Evolutionary conservation across 2,113 vertebrate species (phyloP), one percentile per base, ranked within the genome.

Genomic region (Pimephales promelas): DNA sequence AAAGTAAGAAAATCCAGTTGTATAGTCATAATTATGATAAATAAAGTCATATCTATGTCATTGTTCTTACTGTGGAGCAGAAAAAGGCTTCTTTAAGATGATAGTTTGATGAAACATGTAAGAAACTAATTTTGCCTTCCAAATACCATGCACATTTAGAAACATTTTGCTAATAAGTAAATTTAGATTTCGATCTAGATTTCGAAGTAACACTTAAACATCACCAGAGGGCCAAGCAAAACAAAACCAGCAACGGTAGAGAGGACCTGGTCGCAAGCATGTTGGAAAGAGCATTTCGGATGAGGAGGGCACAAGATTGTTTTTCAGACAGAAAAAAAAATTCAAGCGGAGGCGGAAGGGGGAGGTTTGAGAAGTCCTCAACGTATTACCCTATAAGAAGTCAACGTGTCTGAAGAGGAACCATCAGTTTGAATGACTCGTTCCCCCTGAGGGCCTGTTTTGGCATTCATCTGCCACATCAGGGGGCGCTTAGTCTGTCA

Each of bases 361-460:
- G 89, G 6, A 40, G 40, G 40, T 72, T 64, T 79, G 77, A 88
- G 73, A 79, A 31, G 61, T 84, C 86, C 75, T 93, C 92, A 91
- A 93, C 93, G 87, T 91, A 95, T 92, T 94, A 92, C 90, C 91
- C 92, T 90, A 93, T 92, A 94, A 92, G 79, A 93, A 91, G 90
- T 95, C 92, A 94, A 95, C 92, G 93, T 94, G 93, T 92, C 92
- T 94, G 93, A 95, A 94, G 92, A 20, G 83, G 86, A 94, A 89
- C 92, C 95, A 93, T 96, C 94, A 94, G 91, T 95, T 92, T 95
- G 95, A 96, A 89, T 91, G 94, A 94, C 94, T 94, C 85, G 80
- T 66, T 43, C 89, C 90, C 90, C 93, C 92, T 64, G 91, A 94
- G 95, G 92, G 93, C 85, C 92, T 93, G 92, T 94, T 95, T 95